phyloP scores from a whole-genome alignment of 2,888 invertebrate species.

The Ochropleura leucogaster region DNA sequence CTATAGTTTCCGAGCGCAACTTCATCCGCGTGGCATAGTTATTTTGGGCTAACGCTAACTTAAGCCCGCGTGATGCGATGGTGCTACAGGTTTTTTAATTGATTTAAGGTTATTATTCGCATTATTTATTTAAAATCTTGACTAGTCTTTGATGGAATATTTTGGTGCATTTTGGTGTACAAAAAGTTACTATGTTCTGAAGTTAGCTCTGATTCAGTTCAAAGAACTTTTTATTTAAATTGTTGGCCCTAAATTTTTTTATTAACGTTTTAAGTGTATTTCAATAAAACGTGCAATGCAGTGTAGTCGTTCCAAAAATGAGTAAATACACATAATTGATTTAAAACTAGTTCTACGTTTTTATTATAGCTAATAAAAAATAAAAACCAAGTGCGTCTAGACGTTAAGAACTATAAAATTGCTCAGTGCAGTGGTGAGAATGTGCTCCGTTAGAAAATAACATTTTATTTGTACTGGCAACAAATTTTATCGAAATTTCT shows the following conservation, averaged over 20 bases:
- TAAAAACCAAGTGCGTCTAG: constrained; percentile 60
- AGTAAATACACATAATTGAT: constrained; percentile 45
- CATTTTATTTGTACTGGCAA: constrained; percentile 49
- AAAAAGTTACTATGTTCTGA: not conserved
- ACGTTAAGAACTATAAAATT: constrained; percentile 56
- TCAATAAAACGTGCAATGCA: constrained; percentile 19
- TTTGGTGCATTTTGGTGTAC: too few relatives aligned
- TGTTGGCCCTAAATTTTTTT: not conserved
- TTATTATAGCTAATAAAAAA: constrained; percentile 60
- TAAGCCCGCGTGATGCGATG: too few relatives aligned
- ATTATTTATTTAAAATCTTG: not conserved
- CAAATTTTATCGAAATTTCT: constrained; percentile 59
- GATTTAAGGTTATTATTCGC: not conserved
- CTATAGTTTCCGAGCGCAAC: too few relatives aligned
- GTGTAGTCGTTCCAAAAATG: constrained; percentile 4
- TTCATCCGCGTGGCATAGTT: too few relatives aligned
- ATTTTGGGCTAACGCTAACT: too few relatives aligned
- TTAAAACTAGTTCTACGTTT: constrained; percentile 45
- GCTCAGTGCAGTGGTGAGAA: constrained; percentile 40
- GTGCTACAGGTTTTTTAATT: too few relatives aligned
- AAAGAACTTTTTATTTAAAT: not conserved
- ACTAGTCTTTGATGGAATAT: not conserved
- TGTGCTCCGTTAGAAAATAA: constrained; percentile 49
- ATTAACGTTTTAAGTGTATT: not conserved
- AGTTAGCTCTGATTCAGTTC: not conserved